These are phyloP conservation scores for Leptopilina syphax DNA, from an alignment of 2,888 invertebrate genomes.

Conservation along the genomic window DNA sequence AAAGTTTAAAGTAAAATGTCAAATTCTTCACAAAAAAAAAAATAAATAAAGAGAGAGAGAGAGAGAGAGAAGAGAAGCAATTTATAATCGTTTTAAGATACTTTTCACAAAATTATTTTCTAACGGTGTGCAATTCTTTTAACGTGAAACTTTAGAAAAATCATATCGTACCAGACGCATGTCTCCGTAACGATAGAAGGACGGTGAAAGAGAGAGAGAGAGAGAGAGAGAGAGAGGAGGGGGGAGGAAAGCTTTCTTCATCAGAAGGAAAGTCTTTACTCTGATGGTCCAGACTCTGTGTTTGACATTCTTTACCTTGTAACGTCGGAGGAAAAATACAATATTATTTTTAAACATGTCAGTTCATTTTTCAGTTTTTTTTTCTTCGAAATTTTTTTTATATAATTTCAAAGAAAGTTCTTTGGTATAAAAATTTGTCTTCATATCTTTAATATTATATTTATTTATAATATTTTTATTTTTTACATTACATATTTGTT, in stretches of 20 bases:
- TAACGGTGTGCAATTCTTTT: constrained; percentile 3
- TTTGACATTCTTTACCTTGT: constrained; percentile 3
- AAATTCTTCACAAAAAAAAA: background rate
- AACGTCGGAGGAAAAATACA: background rate
- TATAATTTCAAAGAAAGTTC: background rate
- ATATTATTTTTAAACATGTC: constrained; percentile 10
- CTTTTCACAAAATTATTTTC: constrained; percentile 1
- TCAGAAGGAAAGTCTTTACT: constrained; percentile 9
- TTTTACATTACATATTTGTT: too few relatives aligned
- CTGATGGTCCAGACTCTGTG: constrained; percentile 9
- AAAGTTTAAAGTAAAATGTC: background rate
- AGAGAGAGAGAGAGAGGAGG: background rate
- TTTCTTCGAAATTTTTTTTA: too few relatives aligned
- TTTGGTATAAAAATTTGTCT: background rate
- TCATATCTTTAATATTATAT: too few relatives aligned
- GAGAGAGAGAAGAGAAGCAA: background rate
- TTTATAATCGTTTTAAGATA: background rate
- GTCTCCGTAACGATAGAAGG: constrained; percentile 8
- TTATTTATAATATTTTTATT: too few relatives aligned
- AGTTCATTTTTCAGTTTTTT: too few relatives aligned
- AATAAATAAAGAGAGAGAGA: background rate
- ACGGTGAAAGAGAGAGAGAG: background rate
- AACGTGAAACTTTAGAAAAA: constrained; percentile 11
- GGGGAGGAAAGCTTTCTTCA: background rate
- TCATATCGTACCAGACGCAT: constrained; percentile 3